A percentile compares a stretch with the other conserved stretches of the same genome.
phyloP scores from a whole-genome alignment of 2,113 vertebrate genomes.

The Fregata magnificens region DNA sequence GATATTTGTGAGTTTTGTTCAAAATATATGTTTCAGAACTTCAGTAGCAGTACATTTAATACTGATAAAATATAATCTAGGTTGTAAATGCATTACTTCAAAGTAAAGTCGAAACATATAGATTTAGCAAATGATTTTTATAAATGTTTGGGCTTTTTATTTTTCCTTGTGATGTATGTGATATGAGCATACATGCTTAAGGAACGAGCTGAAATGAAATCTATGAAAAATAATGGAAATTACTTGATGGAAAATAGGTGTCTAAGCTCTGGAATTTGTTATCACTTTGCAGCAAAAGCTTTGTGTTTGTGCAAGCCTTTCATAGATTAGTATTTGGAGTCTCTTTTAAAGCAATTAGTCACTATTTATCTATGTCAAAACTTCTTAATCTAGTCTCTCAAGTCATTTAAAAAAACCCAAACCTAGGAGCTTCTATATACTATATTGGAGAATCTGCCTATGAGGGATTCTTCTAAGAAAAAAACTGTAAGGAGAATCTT shows the following conservation, averaged over 20 bases:
- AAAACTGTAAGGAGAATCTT: background rate
- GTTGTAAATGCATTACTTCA: background rate
- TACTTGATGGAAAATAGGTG: background rate
- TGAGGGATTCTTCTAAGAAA: background rate
- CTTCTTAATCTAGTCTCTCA: background rate
- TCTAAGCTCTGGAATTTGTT: background rate
- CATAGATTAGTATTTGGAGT: background rate
- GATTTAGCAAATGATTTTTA: background rate
- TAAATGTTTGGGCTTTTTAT: background rate
- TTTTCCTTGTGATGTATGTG: background rate
- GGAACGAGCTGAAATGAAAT: background rate
- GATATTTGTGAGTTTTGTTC: background rate
- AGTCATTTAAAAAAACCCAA: background rate
- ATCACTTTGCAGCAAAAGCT: background rate
- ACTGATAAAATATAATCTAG: background rate
- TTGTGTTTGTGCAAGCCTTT: background rate
- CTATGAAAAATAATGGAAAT: background rate
- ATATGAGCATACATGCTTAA: background rate
- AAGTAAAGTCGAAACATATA: background rate
- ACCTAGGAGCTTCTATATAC: background rate
- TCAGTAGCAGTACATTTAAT: background rate
- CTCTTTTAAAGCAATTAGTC: background rate
- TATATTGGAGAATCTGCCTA: background rate
- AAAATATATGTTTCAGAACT: background rate
- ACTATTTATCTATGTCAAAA: background rate